These are phyloP conservation scores for Danionella cerebrum DNA, from an alignment of 2,113 vertebrate species.

Conservation along the genomic window DNA sequence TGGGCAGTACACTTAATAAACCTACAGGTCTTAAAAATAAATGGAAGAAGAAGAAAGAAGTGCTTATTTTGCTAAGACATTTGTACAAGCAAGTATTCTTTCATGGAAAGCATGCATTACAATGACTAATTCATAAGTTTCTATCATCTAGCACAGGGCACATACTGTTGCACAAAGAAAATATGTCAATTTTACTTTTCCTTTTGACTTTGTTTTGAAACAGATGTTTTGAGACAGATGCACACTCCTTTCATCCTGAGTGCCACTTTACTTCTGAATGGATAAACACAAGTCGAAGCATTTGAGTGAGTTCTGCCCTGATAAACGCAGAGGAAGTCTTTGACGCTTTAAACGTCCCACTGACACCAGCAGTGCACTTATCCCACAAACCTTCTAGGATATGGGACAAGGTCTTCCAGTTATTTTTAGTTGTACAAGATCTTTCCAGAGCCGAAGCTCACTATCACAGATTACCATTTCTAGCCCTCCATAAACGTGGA, in stretches of 20 bases:
- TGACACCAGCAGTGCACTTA: slow-evolving; percentile 35
- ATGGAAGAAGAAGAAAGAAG: no score
- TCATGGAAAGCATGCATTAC: no score
- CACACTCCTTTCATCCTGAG: background rate
- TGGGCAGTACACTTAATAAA: no score
- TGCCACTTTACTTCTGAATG: slow-evolving; percentile 1
- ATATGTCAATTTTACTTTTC: no score
- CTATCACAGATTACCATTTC: background rate
- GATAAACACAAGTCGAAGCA: slow-evolving; percentile 21
- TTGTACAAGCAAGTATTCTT: no score
- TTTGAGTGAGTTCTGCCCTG: background rate
- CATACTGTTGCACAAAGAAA: no score
- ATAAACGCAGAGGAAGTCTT: no score
- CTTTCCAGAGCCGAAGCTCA: slow-evolving; percentile 29
- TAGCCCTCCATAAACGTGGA: background rate
- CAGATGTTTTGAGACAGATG: background rate
- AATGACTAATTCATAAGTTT: no score
- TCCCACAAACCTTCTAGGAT: slow-evolving; percentile 40
- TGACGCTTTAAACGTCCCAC: slow-evolving; percentile 33
- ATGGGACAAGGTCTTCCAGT: slow-evolving; percentile 50
- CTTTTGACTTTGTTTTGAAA: background rate
- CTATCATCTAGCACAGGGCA: no score
- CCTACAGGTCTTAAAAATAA: no score
- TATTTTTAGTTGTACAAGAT: slow-evolving; percentile 39
- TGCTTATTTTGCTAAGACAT: no score